Evolutionary conservation across 2,888 invertebrate species (phyloP).

Genomic region (Furcula furcula): DNA sequence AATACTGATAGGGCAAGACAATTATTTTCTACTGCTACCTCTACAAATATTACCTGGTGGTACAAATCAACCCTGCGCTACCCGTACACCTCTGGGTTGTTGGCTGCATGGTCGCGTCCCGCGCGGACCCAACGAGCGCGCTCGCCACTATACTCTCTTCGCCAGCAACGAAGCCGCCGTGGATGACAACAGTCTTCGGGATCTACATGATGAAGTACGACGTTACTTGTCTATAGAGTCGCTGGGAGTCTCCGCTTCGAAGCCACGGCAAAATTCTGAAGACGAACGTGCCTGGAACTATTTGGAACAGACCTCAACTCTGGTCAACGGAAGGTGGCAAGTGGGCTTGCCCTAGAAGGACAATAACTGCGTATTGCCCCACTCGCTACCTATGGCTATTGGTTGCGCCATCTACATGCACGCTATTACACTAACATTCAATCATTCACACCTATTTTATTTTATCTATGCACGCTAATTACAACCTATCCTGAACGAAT

Average conservation of each 20-base stretch:
- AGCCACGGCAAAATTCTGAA: slow-evolving; percentile 3
- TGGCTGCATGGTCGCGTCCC: slow-evolving; percentile 2
- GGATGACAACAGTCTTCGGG: not conserved
- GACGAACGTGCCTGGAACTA: slow-evolving; percentile 1
- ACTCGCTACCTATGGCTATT: slow-evolving; percentile 18
- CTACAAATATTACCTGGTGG: not conserved
- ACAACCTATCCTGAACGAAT: no score
- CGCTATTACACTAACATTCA: no score
- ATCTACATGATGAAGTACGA: slow-evolving; percentile 1
- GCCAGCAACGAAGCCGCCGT: not conserved
- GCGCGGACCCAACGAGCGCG: not conserved
- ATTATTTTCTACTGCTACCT: slow-evolving; percentile 2
- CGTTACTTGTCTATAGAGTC: slow-evolving; percentile 2
- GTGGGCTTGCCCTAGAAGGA: slow-evolving; percentile 29
- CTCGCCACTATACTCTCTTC: not conserved
- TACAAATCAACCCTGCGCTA: slow-evolving; percentile 2
- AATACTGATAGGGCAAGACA: slow-evolving; percentile 5
- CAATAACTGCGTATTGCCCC: slow-evolving; percentile 10
- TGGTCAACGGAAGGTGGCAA: slow-evolving; percentile 20
- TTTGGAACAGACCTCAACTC: slow-evolving; percentile 14
- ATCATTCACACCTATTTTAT: no score
- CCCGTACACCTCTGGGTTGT: slow-evolving; percentile 5
- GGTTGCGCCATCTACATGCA: no score
- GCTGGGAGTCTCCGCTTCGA: not conserved
- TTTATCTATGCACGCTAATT: no score